Conservation (phyloP, 2,797 vertebrate species). For the Cuculus canorus region DNA sequence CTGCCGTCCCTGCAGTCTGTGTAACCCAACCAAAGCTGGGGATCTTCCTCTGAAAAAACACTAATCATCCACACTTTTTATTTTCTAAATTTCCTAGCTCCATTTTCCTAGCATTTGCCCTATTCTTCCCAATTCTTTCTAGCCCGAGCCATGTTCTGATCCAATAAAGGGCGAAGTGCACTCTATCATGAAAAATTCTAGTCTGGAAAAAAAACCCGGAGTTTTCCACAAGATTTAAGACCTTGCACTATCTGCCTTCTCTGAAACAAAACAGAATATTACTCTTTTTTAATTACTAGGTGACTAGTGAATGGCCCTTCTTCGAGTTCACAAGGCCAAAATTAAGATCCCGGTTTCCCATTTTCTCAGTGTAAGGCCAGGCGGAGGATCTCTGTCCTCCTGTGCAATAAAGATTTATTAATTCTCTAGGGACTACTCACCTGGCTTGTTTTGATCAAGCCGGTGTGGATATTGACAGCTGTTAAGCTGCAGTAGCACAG, state of each 20-base stretch:
- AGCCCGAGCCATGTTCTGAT: not conserved
- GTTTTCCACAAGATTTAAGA: not conserved
- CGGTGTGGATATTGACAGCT: not conserved
- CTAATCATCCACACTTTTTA: not conserved
- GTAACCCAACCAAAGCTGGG: not conserved
- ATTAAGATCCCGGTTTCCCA: not conserved
- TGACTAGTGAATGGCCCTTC: not conserved
- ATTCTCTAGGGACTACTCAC: not conserved
- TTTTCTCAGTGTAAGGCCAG: not conserved
- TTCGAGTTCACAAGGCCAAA: not conserved
- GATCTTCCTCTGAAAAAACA: not conserved
- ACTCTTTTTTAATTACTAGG: not conserved
- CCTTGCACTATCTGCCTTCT: not conserved
- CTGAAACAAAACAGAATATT: not conserved
- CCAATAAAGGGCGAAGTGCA: not conserved
- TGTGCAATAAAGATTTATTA: not conserved
- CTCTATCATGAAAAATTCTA: not conserved
- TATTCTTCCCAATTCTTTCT: not conserved
- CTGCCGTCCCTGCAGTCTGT: not conserved
- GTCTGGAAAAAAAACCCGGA: rapidly evolving
- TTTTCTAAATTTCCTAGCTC: not conserved
- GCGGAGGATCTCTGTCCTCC: not conserved
- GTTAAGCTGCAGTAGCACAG: not conserved
- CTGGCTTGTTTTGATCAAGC: not conserved
- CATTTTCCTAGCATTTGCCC: not conserved